These are phyloP conservation scores for Armadillidium nasatum DNA, from an alignment of 1,140 invertebrate species.

Conservation along the genomic window DNA sequence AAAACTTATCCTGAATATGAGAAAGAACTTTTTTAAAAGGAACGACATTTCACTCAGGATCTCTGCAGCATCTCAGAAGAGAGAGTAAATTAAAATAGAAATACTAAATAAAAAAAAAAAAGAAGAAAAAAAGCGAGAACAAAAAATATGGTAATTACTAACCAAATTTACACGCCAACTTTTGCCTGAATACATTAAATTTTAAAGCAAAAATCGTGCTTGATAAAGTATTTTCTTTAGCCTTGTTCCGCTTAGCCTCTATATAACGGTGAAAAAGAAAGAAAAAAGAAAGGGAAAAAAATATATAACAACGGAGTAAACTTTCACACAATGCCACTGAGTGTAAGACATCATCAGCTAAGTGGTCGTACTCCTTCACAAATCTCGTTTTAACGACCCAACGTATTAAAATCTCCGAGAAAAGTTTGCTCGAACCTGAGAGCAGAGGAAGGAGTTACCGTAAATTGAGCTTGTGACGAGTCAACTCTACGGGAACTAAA, in stretches of 20 bases:
- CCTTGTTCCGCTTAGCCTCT: background rate
- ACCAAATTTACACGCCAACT: background rate
- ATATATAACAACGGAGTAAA: no score
- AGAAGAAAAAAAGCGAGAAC: no score
- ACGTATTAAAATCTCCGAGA: background rate
- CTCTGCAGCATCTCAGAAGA: background rate
- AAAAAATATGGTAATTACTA: conserved; percentile 14
- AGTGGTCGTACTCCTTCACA: conserved; percentile 4
- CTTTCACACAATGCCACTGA: background rate
- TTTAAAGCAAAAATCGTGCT: conserved; percentile 1
- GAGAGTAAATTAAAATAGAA: background rate
- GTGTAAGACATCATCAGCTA: conserved; percentile 3
- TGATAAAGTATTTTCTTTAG: background rate
- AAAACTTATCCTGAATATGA: background rate
- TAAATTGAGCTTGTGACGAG: conserved; percentile 3
- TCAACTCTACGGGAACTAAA: background rate
- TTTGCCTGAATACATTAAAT: background rate
- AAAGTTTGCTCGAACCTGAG: conserved; percentile 5
- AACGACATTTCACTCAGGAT: background rate
- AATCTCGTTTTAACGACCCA: background rate
- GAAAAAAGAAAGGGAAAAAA: no score
- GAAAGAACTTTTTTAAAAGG: background rate
- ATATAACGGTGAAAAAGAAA: background rate
- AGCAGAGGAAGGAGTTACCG: background rate
- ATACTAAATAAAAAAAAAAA: conserved; percentile 14